These are phyloP conservation scores for Vimba vimba DNA, from an alignment of 2,113 vertebrate genomes.

Conservation along the genomic window DNA sequence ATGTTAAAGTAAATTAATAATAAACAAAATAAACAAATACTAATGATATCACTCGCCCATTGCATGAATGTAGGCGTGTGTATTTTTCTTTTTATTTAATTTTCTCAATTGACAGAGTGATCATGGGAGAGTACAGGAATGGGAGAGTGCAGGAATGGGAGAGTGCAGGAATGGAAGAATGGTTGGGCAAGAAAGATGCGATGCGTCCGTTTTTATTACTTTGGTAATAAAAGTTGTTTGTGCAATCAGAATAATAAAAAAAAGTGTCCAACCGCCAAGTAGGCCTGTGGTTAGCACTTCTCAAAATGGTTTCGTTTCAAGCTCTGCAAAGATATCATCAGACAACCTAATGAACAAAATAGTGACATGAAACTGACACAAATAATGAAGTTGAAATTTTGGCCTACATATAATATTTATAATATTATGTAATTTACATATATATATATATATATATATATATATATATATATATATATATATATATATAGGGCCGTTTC, in stretches of 20 bases:
- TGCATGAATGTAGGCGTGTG: neutral
- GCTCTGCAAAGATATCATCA: neutral
- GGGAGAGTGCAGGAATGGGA: neutral
- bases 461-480: no score
- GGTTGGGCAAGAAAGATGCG: neutral
- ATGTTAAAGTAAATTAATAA: neutral
- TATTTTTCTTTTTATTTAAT: no score
- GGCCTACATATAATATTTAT: no score
- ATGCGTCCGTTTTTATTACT: neutral
- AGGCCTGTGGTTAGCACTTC: slow-evolving; percentile 15
- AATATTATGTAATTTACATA: no score
- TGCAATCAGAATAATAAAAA: neutral
- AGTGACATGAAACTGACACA: neutral
- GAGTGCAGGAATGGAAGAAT: neutral
- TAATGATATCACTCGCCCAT: no score
- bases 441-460: no score
- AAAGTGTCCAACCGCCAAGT: neutral
- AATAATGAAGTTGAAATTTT: no score
- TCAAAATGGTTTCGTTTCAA: slow-evolving; percentile 1
- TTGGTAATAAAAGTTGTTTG: neutral
- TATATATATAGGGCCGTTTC: no score
- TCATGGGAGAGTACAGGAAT: no score
- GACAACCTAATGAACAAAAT: neutral
- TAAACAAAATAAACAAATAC: neutral
- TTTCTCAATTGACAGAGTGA: neutral